These are phyloP conservation scores for Pantherophis vulpinus DNA, from an alignment of 2,797 vertebrate species.

Conservation along the genomic window DNA sequence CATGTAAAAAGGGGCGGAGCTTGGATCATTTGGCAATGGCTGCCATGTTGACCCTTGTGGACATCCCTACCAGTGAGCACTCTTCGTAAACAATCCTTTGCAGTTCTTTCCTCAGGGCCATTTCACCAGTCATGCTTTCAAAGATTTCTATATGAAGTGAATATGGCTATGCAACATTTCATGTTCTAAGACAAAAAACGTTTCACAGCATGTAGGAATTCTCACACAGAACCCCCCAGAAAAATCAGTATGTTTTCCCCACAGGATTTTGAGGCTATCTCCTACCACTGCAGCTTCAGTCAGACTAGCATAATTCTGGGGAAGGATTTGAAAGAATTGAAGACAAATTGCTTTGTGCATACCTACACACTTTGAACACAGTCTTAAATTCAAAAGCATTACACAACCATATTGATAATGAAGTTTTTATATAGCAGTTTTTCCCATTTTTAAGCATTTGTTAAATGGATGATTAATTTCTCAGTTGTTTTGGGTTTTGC, in stretches of 20 bases:
- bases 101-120: background rate
- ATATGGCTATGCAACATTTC: background rate
- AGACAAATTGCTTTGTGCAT: background rate
- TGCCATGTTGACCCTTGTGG: background rate
- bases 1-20: background rate
- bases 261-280: background rate
- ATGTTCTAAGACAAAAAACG: background rate
- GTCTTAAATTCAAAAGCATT: background rate
- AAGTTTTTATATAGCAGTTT: background rate
- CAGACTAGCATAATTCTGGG: background rate
- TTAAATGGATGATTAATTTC: background rate
- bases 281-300: background rate
- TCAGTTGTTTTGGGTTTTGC: background rate
- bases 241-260: background rate
- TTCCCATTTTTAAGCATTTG: background rate
- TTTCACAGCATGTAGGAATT: background rate
- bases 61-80: background rate
- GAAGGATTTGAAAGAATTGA: background rate
- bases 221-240: background rate
- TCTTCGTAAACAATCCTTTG: background rate
- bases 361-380: background rate
- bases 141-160: background rate
- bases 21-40: background rate
- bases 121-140: background rate
- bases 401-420: background rate